Percentiles rank a stretch among this genome's conserved stretches.
Conservation (phyloP, 2,888 invertebrate species). For the Geotrupes spiniger region DNA sequence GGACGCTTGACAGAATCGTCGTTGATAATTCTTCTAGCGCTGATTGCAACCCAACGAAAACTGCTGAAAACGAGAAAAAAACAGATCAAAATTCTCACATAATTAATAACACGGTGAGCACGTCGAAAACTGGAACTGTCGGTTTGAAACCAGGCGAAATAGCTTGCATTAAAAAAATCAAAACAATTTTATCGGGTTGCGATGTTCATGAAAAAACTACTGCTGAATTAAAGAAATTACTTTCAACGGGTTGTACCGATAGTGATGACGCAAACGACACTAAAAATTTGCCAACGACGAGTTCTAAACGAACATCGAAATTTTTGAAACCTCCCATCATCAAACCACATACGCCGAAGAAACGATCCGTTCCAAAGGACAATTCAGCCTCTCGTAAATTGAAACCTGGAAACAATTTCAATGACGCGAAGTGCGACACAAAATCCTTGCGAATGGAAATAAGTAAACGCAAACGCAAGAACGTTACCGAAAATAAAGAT, state of each 20-base stretch:
- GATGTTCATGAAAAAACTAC: too few species aligned
- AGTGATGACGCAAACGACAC: too few species aligned
- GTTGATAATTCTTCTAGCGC: constrained; percentile 10
- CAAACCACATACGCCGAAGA: constrained; percentile 29
- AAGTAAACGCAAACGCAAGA: constrained; percentile 6
- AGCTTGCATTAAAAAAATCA: too few species aligned
- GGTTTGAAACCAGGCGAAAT: too few species aligned
- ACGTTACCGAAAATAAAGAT: constrained; percentile 15
- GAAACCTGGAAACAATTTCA: constrained; percentile 10
- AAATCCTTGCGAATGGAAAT: constrained; percentile 15
- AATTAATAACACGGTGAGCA: too few species aligned
- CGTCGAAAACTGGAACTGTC: too few species aligned
- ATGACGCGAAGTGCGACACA: constrained; percentile 13
- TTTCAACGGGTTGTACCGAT: too few species aligned
- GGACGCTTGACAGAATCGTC: not conserved
- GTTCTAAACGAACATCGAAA: not conserved
- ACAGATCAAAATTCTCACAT: too few species aligned
- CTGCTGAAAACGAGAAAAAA: too few species aligned
- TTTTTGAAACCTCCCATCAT: constrained; percentile 33
- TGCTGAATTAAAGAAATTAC: too few species aligned
- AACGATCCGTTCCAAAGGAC: constrained; percentile 1
- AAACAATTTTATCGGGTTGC: too few species aligned
- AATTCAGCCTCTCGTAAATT: constrained; percentile 4
- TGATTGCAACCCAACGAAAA: too few species aligned
- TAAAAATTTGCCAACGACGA: not conserved